Base-by-base conservation (phyloP, 2,113 vertebrate genomes). In the Calyptomena viridis region DNA sequence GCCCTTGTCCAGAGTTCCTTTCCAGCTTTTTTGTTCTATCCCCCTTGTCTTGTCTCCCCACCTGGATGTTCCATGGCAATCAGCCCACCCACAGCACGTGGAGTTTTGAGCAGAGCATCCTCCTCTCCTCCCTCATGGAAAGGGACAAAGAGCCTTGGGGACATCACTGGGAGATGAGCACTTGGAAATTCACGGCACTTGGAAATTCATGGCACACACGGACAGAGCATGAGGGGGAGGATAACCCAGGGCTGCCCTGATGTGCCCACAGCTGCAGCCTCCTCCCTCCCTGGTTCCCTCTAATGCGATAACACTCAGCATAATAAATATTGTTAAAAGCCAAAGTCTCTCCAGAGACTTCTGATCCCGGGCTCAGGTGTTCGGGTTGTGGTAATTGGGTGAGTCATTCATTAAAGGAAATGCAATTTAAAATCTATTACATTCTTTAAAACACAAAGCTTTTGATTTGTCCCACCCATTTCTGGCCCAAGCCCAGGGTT, bases 351-450 rank as follows among this genome's bases (percentile, higher is more conserved):
- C 93, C n/a, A 72, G 96, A 93, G 96, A 91, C 84, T 81, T 58
- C 14, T 42, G 86, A 47, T 94, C 92, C 78, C 68, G 6, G 91
- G 91, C 97, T 90, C 97, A 97, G 97, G 97, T 96, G 97, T 95
- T 97, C 84, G 22, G 90, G 85, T 84, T 24, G 63, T 42, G 68
- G 81, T 97, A 97, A 97, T 82, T 97, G 96, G 95, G 94, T 97
- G 95, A 97, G 88, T 97, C 97, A 96, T 94, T 97, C 95, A 96
- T 97, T 96, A 96, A 96, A 86, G 89, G 64, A 96, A 98, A 98
- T 90, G 94, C 89, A 87, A 56, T 95, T 98, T 95, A 66, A 97
- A 97, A 97, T 95, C 96, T 94, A 97, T 97, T 96, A 92, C 71
- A 50, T 56, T 77, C 80, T 93, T 88, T 92, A 94, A 95, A 81